These are phyloP conservation scores for Germaria angustata DNA, from an alignment of 2,888 invertebrate species.

Conservation along the genomic window DNA sequence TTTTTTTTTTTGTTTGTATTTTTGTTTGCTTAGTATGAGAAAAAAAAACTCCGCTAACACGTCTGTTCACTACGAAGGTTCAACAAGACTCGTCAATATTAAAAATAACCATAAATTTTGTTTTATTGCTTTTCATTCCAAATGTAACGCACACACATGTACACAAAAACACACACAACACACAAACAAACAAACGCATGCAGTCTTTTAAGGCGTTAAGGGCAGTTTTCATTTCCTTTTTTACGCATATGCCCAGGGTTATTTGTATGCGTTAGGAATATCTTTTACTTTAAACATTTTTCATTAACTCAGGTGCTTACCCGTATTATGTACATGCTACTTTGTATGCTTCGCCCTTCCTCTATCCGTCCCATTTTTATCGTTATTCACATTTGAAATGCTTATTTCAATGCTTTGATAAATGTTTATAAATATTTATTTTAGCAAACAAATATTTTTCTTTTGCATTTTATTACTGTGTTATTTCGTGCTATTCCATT, in stretches of 20 bases:
- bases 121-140: not conserved
- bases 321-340: not conserved
- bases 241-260: not conserved
- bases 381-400: not conserved
- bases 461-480: not conserved
- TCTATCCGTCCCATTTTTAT: too few relatives aligned
- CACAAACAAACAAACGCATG: not conserved
- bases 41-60: too few relatives aligned
- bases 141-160: not conserved
- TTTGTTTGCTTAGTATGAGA: too few relatives aligned
- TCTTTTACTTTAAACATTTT: conserved; percentile 9
- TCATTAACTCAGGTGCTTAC: conserved; percentile 49
- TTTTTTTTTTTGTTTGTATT: too few relatives aligned
- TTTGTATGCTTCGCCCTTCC: not conserved
- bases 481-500: not conserved
- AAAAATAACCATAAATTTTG: conserved; percentile 5
- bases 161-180: not conserved
- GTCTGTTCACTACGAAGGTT: too few relatives aligned
- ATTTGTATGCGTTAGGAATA: not conserved
- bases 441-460: not conserved
- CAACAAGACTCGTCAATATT: not conserved
- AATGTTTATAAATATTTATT: conserved; percentile 44
- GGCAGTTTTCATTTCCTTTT: not conserved
- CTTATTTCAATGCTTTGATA: conserved; percentile 34
- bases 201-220: not conserved